phyloP scores from a whole-genome alignment of 2,888 invertebrate genomes.

The Mesoligia furuncula region DNA sequence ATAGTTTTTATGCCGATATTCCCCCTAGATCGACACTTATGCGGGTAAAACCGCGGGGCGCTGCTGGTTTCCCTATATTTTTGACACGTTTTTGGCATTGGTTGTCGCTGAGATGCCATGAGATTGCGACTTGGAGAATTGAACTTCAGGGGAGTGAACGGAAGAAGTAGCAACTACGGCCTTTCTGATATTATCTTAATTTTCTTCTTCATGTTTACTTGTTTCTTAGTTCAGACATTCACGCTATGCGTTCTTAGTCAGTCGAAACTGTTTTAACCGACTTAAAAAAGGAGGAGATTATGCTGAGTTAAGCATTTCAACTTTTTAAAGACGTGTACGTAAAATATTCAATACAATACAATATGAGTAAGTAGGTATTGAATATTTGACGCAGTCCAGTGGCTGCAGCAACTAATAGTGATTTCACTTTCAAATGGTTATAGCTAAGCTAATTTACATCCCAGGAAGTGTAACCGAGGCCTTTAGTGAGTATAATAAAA shows the following conservation, averaged over 20 bases:
- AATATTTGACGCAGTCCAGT: constrained; percentile 13
- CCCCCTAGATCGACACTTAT: too few relatives aligned
- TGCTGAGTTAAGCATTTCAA: not conserved
- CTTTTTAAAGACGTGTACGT: not conserved
- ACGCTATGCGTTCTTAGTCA: not conserved
- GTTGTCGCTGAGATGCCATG: too few relatives aligned
- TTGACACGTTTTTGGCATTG: too few relatives aligned
- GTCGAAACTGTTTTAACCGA: not conserved
- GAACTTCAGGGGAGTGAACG: too few relatives aligned
- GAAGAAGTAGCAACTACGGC: too few relatives aligned
- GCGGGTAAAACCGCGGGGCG: too few relatives aligned
- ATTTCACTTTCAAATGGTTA: constrained; percentile 13
- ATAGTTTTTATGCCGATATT: too few relatives aligned
- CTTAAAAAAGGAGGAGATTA: not conserved
- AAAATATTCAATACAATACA: not conserved
- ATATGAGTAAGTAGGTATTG: not conserved
- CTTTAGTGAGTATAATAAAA: constrained; percentile 21
- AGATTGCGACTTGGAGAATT: too few relatives aligned
- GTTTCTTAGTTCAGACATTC: not conserved
- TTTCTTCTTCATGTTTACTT: not conserved
- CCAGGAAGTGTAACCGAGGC: constrained; percentile 28
- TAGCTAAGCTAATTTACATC: constrained; percentile 21
- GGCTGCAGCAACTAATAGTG: too few relatives aligned
- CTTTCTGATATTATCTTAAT: too few relatives aligned
- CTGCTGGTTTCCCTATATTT: too few relatives aligned